Percentiles rank a stretch among this genome's conserved stretches.
Conservation (phyloP, 2,888 invertebrate genomes). For the Tromatobia lineatoria region DNA sequence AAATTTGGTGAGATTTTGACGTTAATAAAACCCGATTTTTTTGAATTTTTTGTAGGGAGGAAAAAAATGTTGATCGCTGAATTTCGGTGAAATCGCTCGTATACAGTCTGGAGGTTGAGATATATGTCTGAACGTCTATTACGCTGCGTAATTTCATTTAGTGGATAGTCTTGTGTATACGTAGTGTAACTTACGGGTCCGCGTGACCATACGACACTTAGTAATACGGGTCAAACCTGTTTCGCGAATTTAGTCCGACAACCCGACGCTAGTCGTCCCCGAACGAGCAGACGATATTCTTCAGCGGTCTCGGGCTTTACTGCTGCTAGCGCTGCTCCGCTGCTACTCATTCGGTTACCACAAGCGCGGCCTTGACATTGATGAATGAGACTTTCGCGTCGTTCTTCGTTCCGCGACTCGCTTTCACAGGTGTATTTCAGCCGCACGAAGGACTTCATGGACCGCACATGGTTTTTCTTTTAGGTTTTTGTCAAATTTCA, state of each 20-base stretch:
- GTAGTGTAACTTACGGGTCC: constrained; percentile 36
- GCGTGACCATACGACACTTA: constrained; percentile 30
- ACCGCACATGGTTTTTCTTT: not conserved
- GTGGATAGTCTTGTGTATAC: constrained; percentile 29
- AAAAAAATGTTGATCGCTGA: too few species aligned
- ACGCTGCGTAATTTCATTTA: constrained; percentile 35
- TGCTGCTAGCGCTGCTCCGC: constrained; percentile 8
- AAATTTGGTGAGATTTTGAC: too few species aligned
- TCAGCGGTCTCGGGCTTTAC: constrained; percentile 45
- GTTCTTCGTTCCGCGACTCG: constrained; percentile 31
- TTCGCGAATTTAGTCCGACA: constrained; percentile 62
- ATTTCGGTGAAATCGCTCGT: too few species aligned
- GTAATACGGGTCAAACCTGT: constrained; percentile 65
- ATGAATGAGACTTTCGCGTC: constrained; percentile 64
- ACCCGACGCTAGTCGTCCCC: constrained; percentile 33
- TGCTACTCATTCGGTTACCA: constrained; percentile 48
- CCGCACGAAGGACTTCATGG: constrained; percentile 1
- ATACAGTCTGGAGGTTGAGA: not conserved
- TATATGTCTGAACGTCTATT: constrained; percentile 6
- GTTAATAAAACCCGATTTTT: too few species aligned
- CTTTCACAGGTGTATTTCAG: constrained; percentile 36
- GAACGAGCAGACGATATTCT: constrained; percentile 50
- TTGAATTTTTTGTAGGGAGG: too few species aligned
- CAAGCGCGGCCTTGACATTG: constrained; percentile 64
- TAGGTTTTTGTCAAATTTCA: not conserved